A percentile compares a stretch with the other conserved stretches of the same genome.
Conservation (phyloP, 2,888 invertebrate genomes). For the Drosophila atroscutellata region DNA sequence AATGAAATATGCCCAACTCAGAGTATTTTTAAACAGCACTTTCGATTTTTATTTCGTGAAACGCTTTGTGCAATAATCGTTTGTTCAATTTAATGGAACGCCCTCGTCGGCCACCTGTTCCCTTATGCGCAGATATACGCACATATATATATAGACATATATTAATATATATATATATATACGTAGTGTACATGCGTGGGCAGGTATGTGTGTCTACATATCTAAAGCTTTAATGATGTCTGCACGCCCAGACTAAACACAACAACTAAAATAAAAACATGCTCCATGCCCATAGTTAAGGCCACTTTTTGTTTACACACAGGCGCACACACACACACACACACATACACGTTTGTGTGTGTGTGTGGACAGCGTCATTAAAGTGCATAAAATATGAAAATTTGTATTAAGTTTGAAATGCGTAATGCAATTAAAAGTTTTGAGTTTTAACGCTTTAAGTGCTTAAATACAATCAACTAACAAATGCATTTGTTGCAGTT, state of each 20-base stretch:
- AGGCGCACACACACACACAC: conserved; percentile 12
- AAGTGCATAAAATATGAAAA: conserved; percentile 48
- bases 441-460: conserved; percentile 22
- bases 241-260: conserved; percentile 68
- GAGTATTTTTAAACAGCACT: not conserved
- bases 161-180: not conserved
- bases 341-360: not conserved
- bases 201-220: conserved; percentile 5
- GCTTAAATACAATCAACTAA: conserved; percentile 43
- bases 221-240: conserved; percentile 44
- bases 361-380: conserved; percentile 24
- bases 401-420: conserved; percentile 9
- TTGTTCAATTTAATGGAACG: conserved; percentile 47
- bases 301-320: conserved; percentile 55
- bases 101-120: conserved; percentile 57
- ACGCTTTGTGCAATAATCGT: conserved; percentile 16
- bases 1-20: not conserved
- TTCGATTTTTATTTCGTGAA: conserved; percentile 16
- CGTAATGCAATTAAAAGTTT: conserved; percentile 29
- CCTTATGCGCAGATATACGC: not conserved
- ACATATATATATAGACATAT: not conserved
- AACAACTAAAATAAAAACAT: conserved; percentile 63
- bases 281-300: conserved; percentile 27
- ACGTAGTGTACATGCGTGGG: not conserved
- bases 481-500: conserved; percentile 20